These are phyloP conservation scores for Molanna angustata DNA, from an alignment of 2,888 invertebrate genomes.

Conservation along the genomic window DNA sequence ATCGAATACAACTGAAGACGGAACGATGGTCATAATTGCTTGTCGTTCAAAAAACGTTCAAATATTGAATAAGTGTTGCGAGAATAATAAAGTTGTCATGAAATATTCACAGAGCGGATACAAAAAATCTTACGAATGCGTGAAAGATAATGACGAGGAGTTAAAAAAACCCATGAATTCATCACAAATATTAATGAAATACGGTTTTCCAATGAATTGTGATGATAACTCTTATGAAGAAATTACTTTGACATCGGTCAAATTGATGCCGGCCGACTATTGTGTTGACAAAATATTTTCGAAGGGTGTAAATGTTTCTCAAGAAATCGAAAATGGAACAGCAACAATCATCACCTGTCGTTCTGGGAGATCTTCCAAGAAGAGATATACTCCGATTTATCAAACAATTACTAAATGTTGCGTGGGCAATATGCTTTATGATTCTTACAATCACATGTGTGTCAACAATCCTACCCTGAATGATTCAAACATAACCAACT, in stretches of 20 bases:
- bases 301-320: constrained; percentile 2
- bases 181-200: no score
- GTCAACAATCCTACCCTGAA: neutral
- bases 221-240: constrained; percentile 36
- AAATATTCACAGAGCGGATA: no score
- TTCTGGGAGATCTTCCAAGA: no score
- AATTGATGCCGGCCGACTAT: constrained; percentile 11
- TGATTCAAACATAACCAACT: constrained; percentile 1
- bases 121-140: no score
- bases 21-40: constrained; percentile 20
- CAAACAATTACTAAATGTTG: constrained; percentile 48
- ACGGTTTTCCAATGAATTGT: constrained; percentile 43
- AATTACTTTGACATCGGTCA: constrained; percentile 2
- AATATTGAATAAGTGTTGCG: no score
- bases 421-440: constrained; percentile 43
- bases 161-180: no score
- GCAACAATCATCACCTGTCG: constrained; percentile 24
- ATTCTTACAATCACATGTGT: constrained; percentile 39
- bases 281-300: constrained; percentile 30
- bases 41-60: no score
- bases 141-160: no score
- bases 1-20: constrained; percentile 7
- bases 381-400: constrained; percentile 3
- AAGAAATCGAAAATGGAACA: constrained; percentile 8
- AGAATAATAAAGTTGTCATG: no score